Percentiles rank a stretch among this genome's conserved stretches.
phyloP scores from a whole-genome alignment of 2,888 invertebrate species.

The Rugalucina vietnamica region DNA sequence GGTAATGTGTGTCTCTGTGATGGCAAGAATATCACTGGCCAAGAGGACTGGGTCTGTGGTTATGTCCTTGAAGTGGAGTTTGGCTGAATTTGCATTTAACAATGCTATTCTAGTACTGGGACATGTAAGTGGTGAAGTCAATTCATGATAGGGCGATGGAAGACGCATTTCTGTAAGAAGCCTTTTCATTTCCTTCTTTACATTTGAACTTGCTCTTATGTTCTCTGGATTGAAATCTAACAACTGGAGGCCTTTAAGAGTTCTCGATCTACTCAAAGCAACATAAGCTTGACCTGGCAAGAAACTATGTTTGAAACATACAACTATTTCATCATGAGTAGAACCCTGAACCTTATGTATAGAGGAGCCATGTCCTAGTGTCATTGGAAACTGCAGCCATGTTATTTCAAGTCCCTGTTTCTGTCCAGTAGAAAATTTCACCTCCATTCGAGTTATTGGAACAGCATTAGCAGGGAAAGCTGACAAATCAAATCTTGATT shows the following conservation, averaged over 20 bases:
- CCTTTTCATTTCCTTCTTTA: background rate
- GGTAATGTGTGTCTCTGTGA: constrained; percentile 28
- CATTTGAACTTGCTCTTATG: background rate
- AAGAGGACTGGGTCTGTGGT: constrained; percentile 6
- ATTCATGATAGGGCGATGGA: constrained; percentile 17
- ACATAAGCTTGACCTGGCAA: constrained; percentile 58
- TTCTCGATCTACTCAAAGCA: constrained; percentile 54
- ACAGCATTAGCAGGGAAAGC: constrained; percentile 2
- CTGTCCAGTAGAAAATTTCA: background rate
- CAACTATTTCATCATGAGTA: constrained; percentile 46
- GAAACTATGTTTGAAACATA: constrained; percentile 52
- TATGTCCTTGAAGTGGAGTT: constrained; percentile 28
- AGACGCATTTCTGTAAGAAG: constrained; percentile 6
- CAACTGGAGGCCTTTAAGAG: constrained; percentile 27
- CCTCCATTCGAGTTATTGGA: constrained; percentile 8
- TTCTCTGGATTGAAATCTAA: constrained; percentile 3
- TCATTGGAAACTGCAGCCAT: constrained; percentile 29
- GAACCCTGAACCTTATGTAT: constrained; percentile 62
- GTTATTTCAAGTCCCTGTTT: constrained; percentile 32
- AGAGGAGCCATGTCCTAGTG: constrained; percentile 31
- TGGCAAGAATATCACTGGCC: constrained; percentile 18
- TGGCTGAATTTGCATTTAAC: constrained; percentile 34
- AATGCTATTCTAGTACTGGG: constrained; percentile 11
- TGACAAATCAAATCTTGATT: constrained; percentile 19
- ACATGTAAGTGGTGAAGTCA: constrained; percentile 24